Base-by-base conservation (phyloP, 2,888 invertebrate species). In the Poecilobothrus nobilitatus region DNA sequence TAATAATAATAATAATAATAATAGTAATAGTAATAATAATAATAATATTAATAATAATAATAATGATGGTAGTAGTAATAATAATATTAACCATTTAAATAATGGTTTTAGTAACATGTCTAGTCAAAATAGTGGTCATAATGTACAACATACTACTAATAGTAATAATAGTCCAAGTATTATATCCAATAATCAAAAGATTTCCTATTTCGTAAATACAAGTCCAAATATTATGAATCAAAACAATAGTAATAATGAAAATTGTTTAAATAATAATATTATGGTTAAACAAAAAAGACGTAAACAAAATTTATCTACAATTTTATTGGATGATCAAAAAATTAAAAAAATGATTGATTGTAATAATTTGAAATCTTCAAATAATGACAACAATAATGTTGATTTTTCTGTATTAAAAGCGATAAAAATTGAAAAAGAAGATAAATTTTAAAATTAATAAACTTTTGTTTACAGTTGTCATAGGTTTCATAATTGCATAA, bases 1-100 rank as follows among this genome's bases (percentile, higher is more conserved):
- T 68, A 69, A 63, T 68, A 69, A 66, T 70, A 68, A 70, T 44
- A 71, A 68, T 67, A 65, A 67, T 69, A 71, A 68, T 65, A 41
- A 41, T 41, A 41, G 63, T 62, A 27, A 7, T n/a, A 62, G 15
- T 62, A 62, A n/a, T 62, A 62, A 15, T 62, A 62, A 62, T 62
- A 62, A n/a, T 62, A 62, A 5, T 62, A 62, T 2, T n/a, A 62
- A 62, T 62, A 21, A 62, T 5, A n/a, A 62, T n/a, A n/a, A 62
- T 20, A n/a, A n/a, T 62, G 18, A 20, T 62, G 7, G 15, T 41
- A 41, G 15, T 12, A n/a, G 4, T 53, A 53, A 53, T 53, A 53
- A 53, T 18, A 53, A 18, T 53, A 53, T 64, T 33, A 15, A 63
- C 37, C 66, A 64, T 41, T 41, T 41, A 15, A 41, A 41, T 41